These are phyloP conservation scores for Lepeophtheirus nordmannii DNA, from an alignment of 2,888 invertebrate species.

Conservation along the genomic window DNA sequence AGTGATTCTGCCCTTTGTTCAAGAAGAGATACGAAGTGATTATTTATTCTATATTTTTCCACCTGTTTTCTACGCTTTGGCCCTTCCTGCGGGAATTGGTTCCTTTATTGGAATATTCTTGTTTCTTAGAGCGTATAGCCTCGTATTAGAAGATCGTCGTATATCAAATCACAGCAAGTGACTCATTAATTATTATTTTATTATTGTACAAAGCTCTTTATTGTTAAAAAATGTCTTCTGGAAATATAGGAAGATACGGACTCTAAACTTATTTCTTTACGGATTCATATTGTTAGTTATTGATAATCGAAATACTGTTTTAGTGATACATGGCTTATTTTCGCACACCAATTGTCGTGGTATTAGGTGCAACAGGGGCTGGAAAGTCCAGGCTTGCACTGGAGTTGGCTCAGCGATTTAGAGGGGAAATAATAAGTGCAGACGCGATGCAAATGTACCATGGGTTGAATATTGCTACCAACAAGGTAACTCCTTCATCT, in stretches of 20 bases:
- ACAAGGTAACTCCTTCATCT: slow-evolving; percentile 43
- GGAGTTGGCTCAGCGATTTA: slow-evolving; percentile 67
- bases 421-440: slow-evolving; percentile 85
- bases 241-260: no score
- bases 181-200: not conserved
- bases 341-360: slow-evolving; percentile 54
- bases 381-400: slow-evolving; percentile 93
- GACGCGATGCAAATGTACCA: slow-evolving; percentile 99
- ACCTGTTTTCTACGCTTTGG: not conserved
- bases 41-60: not conserved
- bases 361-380: slow-evolving; percentile 88
- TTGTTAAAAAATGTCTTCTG: not conserved
- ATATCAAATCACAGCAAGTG: no score
- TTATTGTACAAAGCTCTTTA: not conserved
- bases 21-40: not conserved
- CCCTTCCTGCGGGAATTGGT: not conserved
- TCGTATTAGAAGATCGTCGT: slow-evolving; percentile 2
- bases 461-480: slow-evolving; percentile 78
- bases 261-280: no score
- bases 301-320: no score
- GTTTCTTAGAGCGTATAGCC: not conserved
- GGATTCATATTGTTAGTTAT: no score
- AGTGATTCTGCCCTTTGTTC: not conserved
- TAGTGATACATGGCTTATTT: not conserved
- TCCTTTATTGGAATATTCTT: slow-evolving; percentile 2